A percentile compares a stretch with the other conserved stretches of the same genome.
These are phyloP conservation scores for Tachina fera DNA, from an alignment of 2,888 invertebrate genomes.

Conservation along the genomic window DNA sequence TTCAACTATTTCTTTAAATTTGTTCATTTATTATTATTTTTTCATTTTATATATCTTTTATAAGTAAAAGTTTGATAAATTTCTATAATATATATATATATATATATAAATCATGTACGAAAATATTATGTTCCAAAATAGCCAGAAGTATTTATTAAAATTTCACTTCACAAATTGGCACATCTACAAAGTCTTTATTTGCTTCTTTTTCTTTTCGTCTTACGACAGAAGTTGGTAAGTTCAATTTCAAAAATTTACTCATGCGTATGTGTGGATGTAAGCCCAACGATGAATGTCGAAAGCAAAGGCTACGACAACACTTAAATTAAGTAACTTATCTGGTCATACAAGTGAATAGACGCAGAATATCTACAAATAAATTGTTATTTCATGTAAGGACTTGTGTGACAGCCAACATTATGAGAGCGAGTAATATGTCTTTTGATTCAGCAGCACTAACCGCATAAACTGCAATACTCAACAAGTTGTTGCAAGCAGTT, in stretches of 20 bases:
- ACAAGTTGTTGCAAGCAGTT: constrained; percentile 61
- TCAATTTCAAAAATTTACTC: neutral
- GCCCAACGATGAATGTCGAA: neutral
- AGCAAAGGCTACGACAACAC: constrained; percentile 20
- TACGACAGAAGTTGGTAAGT: constrained; percentile 38
- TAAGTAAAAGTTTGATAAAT: neutral
- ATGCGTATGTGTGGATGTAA: neutral
- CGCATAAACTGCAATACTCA: constrained; percentile 19
- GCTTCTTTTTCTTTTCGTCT: constrained; percentile 5
- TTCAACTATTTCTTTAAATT: no score
- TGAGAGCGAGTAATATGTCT: constrained; percentile 25
- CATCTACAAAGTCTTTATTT: constrained; percentile 43
- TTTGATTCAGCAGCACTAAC: neutral
- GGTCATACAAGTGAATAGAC: constrained; percentile 64
- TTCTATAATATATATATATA: constrained; percentile 30
- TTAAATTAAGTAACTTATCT: constrained; percentile 62
- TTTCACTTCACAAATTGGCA: constrained; percentile 67
- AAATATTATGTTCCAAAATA: constrained; percentile 39
- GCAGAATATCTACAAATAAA: constrained; percentile 57
- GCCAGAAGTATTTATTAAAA: constrained; percentile 67
- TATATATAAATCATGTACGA: constrained; percentile 47
- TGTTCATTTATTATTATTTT: neutral
- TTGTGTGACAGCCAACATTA: constrained; percentile 37
- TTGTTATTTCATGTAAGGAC: neutral
- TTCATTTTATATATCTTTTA: neutral